These are phyloP conservation scores for Xestia rhomboidea DNA, from an alignment of 2,888 invertebrate genomes.

Conservation along the genomic window DNA sequence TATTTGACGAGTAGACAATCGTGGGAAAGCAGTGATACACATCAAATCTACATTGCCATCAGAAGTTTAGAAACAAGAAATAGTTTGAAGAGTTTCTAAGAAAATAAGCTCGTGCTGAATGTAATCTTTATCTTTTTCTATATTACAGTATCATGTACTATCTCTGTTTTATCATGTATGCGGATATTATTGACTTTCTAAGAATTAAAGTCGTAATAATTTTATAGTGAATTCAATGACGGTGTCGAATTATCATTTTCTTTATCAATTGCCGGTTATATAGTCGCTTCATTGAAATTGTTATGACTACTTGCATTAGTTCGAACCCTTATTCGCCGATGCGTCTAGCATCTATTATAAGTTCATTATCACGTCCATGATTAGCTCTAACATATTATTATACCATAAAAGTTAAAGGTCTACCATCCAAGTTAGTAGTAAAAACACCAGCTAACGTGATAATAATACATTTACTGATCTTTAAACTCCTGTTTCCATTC, in stretches of 20 bases:
- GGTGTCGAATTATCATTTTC: conserved; percentile 31
- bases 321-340: not conserved
- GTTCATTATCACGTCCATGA: not conserved
- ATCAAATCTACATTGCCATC: conserved; percentile 65
- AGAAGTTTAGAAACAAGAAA: conserved; percentile 43
- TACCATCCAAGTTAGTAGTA: not conserved
- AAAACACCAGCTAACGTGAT: not conserved
- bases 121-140: conserved; percentile 34
- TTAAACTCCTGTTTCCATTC: conserved; percentile 37
- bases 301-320: not conserved
- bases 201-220: conserved; percentile 44
- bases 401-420: not conserved
- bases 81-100: conserved; percentile 42
- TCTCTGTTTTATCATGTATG: conserved; percentile 48
- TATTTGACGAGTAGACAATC: conserved; percentile 55
- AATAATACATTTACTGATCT: conserved; percentile 34
- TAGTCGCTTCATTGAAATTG: conserved; percentile 12
- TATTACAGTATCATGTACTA: conserved; percentile 35
- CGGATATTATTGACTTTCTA: conserved; percentile 48
- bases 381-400: not conserved
- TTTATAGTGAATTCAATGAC: conserved; percentile 39
- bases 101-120: conserved; percentile 35
- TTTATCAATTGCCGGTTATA: conserved; percentile 27
- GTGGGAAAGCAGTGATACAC: conserved; percentile 64
- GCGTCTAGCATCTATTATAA: not conserved